Evolutionary conservation across 2,113 vertebrate species (phyloP), one percentile per base, ranked within the genome.

Genomic region (Pomatostomus ruficeps): DNA sequence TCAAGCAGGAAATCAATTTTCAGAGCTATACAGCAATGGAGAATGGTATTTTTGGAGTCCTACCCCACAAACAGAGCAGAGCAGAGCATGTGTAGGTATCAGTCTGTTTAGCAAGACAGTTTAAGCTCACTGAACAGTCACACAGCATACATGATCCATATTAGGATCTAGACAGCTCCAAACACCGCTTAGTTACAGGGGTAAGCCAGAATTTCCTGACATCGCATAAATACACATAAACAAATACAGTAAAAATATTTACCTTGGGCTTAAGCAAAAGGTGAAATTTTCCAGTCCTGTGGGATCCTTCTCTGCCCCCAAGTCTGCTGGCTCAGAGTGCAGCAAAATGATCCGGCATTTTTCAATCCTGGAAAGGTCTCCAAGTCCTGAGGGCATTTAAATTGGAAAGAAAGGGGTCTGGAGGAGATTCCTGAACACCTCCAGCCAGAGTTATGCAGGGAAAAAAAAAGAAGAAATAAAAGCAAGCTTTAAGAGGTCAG

Each of bases 191-290:
- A 3, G 7, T 49, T 78, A 75, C 36, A 82, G 11, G 16, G 7
- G 4, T 24, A 38, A 92, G 42, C 16, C 36, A 72, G 42, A 74
- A 89, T 54, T 89, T 62, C 6, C 33, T 31, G 49, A 59, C 33
- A 88, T 19, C 54, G 67, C 31, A 33, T 25, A 57, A 75, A 91
- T 24, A 68, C 84, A 65, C 46, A 54, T 2, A 77, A 75, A 26
- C 4, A 92, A 85, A 59, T 33, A 46, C 8, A 72, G 28, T 19
- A 49, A 81, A 84, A 91, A 74, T 6, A 2, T 94, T 94, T 95
- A 95, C 93, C 89, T 93, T 59, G 15, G 29, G 5, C 31, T 73
- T 78, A 28, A 89, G 51, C 18, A 77, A 86, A 91, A 88, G 66
- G 14, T 1, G 2, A 61, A 33, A 43, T 42, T 80, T 77, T 74